Conservation (phyloP, 2,888 invertebrate genomes). For the Epistrophe grossulariae region DNA sequence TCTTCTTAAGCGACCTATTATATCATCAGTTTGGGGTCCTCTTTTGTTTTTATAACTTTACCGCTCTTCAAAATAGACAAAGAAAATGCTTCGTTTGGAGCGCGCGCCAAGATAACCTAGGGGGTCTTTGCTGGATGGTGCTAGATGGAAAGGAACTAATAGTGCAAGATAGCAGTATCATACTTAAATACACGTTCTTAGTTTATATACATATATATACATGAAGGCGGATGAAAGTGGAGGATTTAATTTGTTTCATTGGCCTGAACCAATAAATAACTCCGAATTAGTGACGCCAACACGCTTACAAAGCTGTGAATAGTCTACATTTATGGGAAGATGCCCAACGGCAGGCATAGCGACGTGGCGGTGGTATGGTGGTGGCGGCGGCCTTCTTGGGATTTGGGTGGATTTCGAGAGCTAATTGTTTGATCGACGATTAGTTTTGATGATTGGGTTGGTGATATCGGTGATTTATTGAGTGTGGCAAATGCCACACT, state of each 20-base stretch:
- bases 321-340: neutral
- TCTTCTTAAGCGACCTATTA: slow-evolving; percentile 47
- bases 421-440: slow-evolving; percentile 75
- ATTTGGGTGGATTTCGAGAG: slow-evolving; percentile 57
- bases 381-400: neutral
- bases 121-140: slow-evolving; percentile 30
- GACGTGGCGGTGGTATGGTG: no score
- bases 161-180: slow-evolving; percentile 53
- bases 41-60: slow-evolving; percentile 24
- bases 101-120: slow-evolving; percentile 54
- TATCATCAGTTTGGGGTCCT: slow-evolving; percentile 29
- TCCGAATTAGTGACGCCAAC: slow-evolving; percentile 69
- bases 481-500: slow-evolving; percentile 12
- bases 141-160: slow-evolving; percentile 48
- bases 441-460: slow-evolving; percentile 70
- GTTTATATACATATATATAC: neutral
- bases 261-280: slow-evolving; percentile 68
- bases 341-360: neutral
- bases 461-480: slow-evolving; percentile 70
- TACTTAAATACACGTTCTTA: neutral
- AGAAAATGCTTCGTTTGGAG: slow-evolving; percentile 16
- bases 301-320: slow-evolving; percentile 46
- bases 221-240: slow-evolving; percentile 44
- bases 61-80: neutral
- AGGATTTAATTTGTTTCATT: slow-evolving; percentile 73